These are phyloP conservation scores for Dichetophora obliterata DNA, from an alignment of 2,888 invertebrate species.

Conservation along the genomic window DNA sequence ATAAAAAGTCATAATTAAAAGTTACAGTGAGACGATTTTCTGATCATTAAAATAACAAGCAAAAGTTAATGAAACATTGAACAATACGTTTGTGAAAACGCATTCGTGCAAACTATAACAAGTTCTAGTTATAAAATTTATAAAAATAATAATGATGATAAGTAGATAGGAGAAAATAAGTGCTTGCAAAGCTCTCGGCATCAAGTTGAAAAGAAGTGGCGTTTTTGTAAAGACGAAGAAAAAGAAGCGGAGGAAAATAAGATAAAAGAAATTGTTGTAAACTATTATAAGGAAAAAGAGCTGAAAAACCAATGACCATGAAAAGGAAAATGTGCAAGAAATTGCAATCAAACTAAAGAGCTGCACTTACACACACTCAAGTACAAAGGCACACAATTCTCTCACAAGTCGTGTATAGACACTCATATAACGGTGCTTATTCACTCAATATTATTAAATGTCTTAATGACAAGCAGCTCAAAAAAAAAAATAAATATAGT, in stretches of 20 bases:
- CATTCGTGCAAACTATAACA: neutral
- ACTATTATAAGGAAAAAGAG: neutral
- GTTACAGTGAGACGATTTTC: neutral
- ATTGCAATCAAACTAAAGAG: slow-evolving; percentile 12
- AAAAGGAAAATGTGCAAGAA: slow-evolving; percentile 2
- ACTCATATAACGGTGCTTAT: neutral
- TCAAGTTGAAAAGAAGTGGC: neutral
- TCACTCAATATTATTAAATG: slow-evolving; percentile 11
- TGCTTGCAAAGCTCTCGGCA: neutral
- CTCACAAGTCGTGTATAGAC: neutral
- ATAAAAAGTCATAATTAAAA: too few species aligned
- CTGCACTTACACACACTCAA: neutral
- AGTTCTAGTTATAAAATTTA: neutral
- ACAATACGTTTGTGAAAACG: neutral
- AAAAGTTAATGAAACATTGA: slow-evolving; percentile 8
- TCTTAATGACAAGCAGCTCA: slow-evolving; percentile 11
- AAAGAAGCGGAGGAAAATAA: neutral
- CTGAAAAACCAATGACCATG: slow-evolving; percentile 5
- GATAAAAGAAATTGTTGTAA: neutral
- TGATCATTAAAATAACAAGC: neutral
- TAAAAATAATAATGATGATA: neutral
- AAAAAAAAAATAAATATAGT: neutral
- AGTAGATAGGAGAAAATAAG: neutral
- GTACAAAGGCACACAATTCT: neutral
- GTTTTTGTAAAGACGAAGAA: neutral